phyloP scores from a whole-genome alignment of 2,888 invertebrate genomes.

The Mesopsocus fuscifrons region DNA sequence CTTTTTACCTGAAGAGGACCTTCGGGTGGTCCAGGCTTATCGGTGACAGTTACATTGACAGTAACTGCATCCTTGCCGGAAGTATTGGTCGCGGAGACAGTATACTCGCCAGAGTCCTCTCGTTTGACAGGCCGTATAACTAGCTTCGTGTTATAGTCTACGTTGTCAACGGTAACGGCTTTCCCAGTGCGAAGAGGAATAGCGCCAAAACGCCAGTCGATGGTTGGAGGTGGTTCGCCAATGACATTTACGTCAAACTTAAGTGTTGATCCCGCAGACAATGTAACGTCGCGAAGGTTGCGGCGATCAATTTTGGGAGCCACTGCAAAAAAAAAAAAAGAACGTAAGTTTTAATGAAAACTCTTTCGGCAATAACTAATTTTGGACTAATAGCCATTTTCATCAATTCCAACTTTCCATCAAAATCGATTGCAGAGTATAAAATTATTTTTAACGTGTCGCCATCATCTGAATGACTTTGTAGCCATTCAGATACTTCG shows the following conservation, averaged over 20 bases:
- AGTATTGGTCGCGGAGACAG: slow-evolving; percentile 66
- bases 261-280: slow-evolving; percentile 82
- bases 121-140: slow-evolving; percentile 61
- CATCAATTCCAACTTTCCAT: no score
- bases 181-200: slow-evolving; percentile 45
- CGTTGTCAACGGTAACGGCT: slow-evolving; percentile 60
- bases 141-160: slow-evolving; percentile 75
- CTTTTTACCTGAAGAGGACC: slow-evolving; percentile 62
- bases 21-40: slow-evolving; percentile 73
- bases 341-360: no score
- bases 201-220: slow-evolving; percentile 80
- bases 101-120: slow-evolving; percentile 73
- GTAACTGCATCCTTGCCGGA: slow-evolving; percentile 73
- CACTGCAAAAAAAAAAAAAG: slow-evolving; percentile 31
- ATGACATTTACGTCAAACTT: slow-evolving; percentile 85
- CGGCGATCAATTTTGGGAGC: slow-evolving; percentile 93
- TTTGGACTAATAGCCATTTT: no score
- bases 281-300: slow-evolving; percentile 70
- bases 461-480: no score
- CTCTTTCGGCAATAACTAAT: no score
- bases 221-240: slow-evolving; percentile 89
- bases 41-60: slow-evolving; percentile 64
- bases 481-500: no score
- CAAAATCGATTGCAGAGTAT: no score
- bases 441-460: no score